Evolutionary conservation across 2,888 invertebrate species (phyloP), one percentile per base, ranked within the genome.

Genomic region (Girardia tigrina): DNA sequence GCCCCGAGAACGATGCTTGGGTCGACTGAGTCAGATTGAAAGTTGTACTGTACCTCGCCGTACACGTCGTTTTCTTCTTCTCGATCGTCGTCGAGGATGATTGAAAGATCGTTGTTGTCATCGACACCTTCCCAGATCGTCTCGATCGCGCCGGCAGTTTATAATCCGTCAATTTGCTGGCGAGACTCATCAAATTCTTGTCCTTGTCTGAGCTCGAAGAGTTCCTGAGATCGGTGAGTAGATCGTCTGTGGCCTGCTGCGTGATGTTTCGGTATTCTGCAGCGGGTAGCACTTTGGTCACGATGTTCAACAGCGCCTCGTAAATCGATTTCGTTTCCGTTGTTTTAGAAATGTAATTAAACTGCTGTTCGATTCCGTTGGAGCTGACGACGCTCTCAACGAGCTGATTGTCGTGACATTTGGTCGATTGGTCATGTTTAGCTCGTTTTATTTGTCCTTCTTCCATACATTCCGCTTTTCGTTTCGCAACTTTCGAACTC

Each of bases 221-320:
- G 85, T 94, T 94, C 85, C 99, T 99, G 27, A 99, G 85, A 0
- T 92, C 92, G 0, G 91, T 88, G 36, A 97, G 86, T 0, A 98
- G 93, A 88, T 99, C 98, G 86, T 99, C 98, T n/a, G 95, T 97
- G 8, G 98, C 95, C 29, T 97, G 98, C 86, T 95, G 88, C n/a
- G 56, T 56, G 4, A 56, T 56, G 23, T 56, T 56, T 20, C 4
- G 56, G 2, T 20, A 12, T 12, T 56, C 56, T 8, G 56, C 56
- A 86, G 98, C 98, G 0, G 97, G 95, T 0, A 99, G 87, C 0
- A 94, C 92, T 81, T 93, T 93, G 86, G 97, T 95, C 83, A 99
- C 91, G 82, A 97, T 94, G 79, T 92, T 93, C 36, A 99, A 86
- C 72, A 98, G 86, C 42, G 95, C 89, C 84, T 97, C 97, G 80